Conservation (phyloP, 23 tunicate species). For the Styela clava region DNA sequence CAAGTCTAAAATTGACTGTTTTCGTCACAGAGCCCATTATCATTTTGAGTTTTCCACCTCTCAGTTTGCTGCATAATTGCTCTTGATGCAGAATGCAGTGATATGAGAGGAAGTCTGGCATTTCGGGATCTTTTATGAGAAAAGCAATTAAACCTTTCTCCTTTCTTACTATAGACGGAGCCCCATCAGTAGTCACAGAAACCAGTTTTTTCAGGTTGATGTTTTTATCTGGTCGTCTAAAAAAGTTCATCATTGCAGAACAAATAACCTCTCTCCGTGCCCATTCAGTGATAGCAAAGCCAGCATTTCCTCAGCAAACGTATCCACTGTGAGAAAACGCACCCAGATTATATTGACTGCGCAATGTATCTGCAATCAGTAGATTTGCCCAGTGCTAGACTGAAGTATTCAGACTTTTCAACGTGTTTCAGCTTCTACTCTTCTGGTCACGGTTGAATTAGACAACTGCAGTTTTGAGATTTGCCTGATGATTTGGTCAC, state of each 20-base stretch:
- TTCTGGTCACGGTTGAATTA: no score
- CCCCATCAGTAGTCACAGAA: no score
- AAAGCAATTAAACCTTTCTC: no score
- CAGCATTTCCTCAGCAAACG: slow-evolving; percentile 24
- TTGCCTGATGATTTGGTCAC: slow-evolving; percentile 10
- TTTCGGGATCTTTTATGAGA: no score
- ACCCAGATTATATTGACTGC: slow-evolving; percentile 20
- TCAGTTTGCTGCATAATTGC: slow-evolving; percentile 19
- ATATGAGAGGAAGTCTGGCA: no score
- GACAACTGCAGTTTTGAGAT: neutral
- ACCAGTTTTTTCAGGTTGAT: no score
- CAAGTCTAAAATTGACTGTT: slow-evolving; percentile 13
- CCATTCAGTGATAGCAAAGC: slow-evolving; percentile 14
- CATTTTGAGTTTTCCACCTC: slow-evolving; percentile 17
- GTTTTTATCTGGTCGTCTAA: neutral
- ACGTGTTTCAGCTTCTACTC: slow-evolving; percentile 13
- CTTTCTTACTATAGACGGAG: no score
- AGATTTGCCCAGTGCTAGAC: slow-evolving; percentile 19
- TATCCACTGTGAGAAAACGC: slow-evolving; percentile 18
- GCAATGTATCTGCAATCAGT: slow-evolving; percentile 12
- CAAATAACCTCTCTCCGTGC: slow-evolving; percentile 7
- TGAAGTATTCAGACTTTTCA: slow-evolving; percentile 10
- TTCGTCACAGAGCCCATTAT: slow-evolving; percentile 24
- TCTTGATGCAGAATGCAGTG: slow-evolving; percentile 9
- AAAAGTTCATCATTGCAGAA: slow-evolving; percentile 17